Base-by-base conservation (phyloP, 1,140 invertebrate genomes). In the Agraylea sexmaculata region DNA sequence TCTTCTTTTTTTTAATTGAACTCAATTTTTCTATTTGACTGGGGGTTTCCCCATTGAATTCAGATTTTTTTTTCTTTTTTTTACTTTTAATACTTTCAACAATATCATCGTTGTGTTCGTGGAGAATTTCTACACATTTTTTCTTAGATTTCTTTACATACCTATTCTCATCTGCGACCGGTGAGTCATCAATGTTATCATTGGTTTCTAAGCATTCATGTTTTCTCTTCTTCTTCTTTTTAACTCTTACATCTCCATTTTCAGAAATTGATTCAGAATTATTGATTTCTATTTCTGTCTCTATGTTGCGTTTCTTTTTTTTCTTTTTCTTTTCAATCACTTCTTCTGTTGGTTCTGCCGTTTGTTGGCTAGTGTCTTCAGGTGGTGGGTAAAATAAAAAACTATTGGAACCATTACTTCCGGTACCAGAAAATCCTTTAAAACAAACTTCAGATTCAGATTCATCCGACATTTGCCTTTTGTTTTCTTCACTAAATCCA, bases 401-500 rank as follows among this genome's bases (percentile, higher is more conserved):
- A n/a, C n/a, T n/a, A n/a, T n/a, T n/a, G n/a, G n/a, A n/a, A n/a
- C n/a, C n/a, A n/a, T n/a, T n/a, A n/a, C n/a, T 32, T 25, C 30
- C 37, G 23, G 51, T 43, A 29, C 50, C 50, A 19, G 54, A 54
- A 53, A 64, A 65, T 23, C 61, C 59, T 52, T 51, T 45, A 34
- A 59, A 64, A 33, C 37, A 42, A 52, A 52, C 52, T 20, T 54
- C 53, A 32, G 38, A 51, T 41, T 55, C 48, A 28, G 50, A 37
- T 10, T 55, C 52, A 27, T 51, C 34, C 3, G 45, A 28, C 40
- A 45, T 21, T 27, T 52, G 32, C 18, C 46, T 25, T 19, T 41
- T 35, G 12, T 33, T 25, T 16, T 27, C 28, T 12, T 11, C 12
- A 25, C 23, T 28, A 12, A 16, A 4, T 12, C 13, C 34, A 6